Evolutionary conservation across 2,888 invertebrate genomes (phyloP).

Genomic region (Eledone cirrhosa): DNA sequence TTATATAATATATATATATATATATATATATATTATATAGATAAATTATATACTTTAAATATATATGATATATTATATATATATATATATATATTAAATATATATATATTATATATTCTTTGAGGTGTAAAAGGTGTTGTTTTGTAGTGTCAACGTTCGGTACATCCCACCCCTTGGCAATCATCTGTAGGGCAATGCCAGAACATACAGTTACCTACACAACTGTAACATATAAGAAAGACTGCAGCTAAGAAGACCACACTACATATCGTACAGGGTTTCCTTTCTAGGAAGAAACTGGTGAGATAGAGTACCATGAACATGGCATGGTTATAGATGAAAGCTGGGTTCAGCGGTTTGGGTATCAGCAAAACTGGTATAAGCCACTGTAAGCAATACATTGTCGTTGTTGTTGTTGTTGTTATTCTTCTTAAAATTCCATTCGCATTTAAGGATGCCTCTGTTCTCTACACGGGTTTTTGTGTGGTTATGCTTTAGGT

Average conservation of each 20-base stretch:
- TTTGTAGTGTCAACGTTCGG: conserved; percentile 5
- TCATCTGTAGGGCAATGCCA: conserved; percentile 59
- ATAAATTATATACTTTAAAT: too few relatives aligned
- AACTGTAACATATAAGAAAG: conserved; percentile 94
- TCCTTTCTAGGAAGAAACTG: conserved; percentile 95
- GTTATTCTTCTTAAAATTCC: too few relatives aligned
- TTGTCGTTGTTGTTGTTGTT: conserved; percentile 34
- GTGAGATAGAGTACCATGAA: conserved; percentile 96
- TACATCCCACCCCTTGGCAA: conserved; percentile 47
- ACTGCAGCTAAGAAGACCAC: conserved; percentile 93
- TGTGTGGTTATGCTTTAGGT: too few relatives aligned
- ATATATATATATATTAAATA: too few relatives aligned
- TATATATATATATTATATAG: too few relatives aligned
- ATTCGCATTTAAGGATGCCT: too few relatives aligned
- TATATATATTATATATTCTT: too few relatives aligned
- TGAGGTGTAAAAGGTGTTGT: too few relatives aligned
- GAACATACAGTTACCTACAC: conserved; percentile 92
- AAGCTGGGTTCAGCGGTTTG: conserved; percentile 94
- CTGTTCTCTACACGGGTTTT: too few relatives aligned
- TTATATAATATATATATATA: too few relatives aligned
- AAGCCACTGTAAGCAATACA: conserved; percentile 71
- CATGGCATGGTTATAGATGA: conserved; percentile 92
- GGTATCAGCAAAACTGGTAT: conserved; percentile 96
- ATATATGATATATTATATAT: too few relatives aligned
- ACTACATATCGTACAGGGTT: conserved; percentile 97